These are phyloP conservation scores for Manis javanica DNA, from an alignment of 2,797 vertebrate genomes.

Conservation along the genomic window DNA sequence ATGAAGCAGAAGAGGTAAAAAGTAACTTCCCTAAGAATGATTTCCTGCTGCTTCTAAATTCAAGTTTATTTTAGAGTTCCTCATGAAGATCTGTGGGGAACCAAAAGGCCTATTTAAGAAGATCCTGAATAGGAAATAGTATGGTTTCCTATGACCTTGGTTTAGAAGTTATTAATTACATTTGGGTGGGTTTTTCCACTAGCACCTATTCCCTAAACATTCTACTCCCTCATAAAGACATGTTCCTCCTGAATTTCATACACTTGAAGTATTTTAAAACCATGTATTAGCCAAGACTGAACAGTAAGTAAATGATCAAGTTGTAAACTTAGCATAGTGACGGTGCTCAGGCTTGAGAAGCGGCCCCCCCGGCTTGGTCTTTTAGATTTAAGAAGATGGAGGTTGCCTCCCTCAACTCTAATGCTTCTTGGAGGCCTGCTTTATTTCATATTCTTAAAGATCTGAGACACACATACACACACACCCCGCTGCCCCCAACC, in stretches of 20 bases:
- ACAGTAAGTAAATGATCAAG: neutral
- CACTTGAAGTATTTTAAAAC: neutral
- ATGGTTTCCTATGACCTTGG: neutral
- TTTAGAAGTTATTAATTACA: neutral
- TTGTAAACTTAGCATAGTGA: no score
- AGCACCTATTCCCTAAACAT: neutral
- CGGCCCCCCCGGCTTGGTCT: rapidly evolving
- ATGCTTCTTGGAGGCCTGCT: neutral
- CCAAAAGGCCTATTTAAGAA: neutral
- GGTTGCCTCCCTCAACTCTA: rapidly evolving
- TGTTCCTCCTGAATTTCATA: neutral
- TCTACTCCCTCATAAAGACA: neutral
- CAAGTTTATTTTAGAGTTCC: neutral
- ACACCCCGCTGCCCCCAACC: rapidly evolving
- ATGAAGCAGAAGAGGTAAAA: constrained; percentile 96
- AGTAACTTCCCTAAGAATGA: rapidly evolving
- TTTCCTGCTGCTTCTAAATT: neutral
- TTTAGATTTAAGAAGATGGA: neutral
- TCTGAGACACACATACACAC: neutral
- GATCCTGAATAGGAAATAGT: neutral
- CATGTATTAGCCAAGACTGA: neutral
- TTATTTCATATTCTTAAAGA: neutral
- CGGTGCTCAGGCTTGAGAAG: no score
- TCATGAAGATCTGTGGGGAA: neutral
- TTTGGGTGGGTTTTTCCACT: neutral